A percentile compares a stretch with the other conserved stretches of the same genome.
Conservation (phyloP, 2,113 vertebrate genomes). For the Etheostoma cragini region DNA sequence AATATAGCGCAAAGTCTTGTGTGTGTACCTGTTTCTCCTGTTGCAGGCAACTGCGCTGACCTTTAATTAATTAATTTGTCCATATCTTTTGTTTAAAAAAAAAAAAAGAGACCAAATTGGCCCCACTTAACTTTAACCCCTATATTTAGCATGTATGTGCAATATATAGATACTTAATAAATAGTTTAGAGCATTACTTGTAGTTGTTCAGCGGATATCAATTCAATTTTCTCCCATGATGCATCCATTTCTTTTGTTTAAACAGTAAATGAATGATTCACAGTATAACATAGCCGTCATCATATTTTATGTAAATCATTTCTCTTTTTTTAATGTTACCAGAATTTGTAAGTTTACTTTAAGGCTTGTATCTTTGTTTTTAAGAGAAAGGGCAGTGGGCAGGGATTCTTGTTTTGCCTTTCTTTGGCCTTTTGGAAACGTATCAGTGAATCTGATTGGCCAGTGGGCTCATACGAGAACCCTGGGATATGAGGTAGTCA, state of each 20-base stretch:
- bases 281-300: neutral
- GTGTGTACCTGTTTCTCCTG: too few species aligned
- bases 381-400: neutral
- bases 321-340: neutral
- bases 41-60: too few species aligned
- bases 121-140: neutral
- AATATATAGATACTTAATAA: neutral
- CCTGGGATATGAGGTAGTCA: constrained; percentile 67
- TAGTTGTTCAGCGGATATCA: neutral
- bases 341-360: neutral
- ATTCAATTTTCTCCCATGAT: neutral
- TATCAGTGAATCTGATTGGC: constrained; percentile 49
- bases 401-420: constrained; percentile 18
- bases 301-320: neutral
- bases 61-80: neutral
- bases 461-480: constrained; percentile 52
- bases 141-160: neutral
- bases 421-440: constrained; percentile 11
- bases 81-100: neutral
- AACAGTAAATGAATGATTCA: neutral
- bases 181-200: neutral
- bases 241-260: neutral
- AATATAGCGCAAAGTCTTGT: too few species aligned
- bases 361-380: neutral
- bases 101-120: neutral